Base-by-base conservation (phyloP, 2,797 vertebrate genomes). In the Taeniopygia guttata region DNA sequence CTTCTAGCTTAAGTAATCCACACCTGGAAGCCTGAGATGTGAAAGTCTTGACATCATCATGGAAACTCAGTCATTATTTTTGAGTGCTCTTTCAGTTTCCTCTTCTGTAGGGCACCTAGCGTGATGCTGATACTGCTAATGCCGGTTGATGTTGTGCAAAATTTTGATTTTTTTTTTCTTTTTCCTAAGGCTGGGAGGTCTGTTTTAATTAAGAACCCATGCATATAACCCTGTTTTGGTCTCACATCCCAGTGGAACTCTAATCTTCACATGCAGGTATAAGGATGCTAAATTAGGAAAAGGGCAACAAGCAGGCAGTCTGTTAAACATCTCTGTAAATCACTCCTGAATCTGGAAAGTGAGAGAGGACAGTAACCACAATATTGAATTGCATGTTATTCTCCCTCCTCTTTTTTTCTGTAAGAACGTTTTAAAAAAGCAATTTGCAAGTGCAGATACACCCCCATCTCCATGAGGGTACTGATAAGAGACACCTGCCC, bases 1-100 rank as follows among this genome's bases (percentile, higher is more conserved):
- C 84, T 96, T 87, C 67, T 74, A 95, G 72, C 54, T 96, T 94
- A 95, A 93, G 89, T 84, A 95, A 95, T 92, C 93, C 70, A 67
- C 90, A 96, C 91, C 93, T 89, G 94, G 94, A 26, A 49, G 88
- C 32, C 56, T 45, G 78, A 58, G 82, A 95, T 79, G 87, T 67
- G 80, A 86, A 92, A 88, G 63, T 88, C 86, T 81, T 94, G 96
- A 95, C 91, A 90, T 79, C 69, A 86, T 95, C 92, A 88, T 81
- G 87, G 92, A 95, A 95, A 94, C 78, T 92, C 91, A 91, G 92
- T 93, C 91, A 95, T 90, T 42, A 38, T 69, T 96, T 90, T 55
- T 58, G 84, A 92, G 92, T 54, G 69, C 40, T 56, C 83, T 66
- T 69, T 92, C 73, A 70, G 64, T 12, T 79, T 74, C 89, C 63